A percentile compares a stretch with the other conserved stretches of the same genome.
Evolutionary conservation across 2,888 invertebrate genomes (phyloP).

Genomic region (Meganola albula): DNA sequence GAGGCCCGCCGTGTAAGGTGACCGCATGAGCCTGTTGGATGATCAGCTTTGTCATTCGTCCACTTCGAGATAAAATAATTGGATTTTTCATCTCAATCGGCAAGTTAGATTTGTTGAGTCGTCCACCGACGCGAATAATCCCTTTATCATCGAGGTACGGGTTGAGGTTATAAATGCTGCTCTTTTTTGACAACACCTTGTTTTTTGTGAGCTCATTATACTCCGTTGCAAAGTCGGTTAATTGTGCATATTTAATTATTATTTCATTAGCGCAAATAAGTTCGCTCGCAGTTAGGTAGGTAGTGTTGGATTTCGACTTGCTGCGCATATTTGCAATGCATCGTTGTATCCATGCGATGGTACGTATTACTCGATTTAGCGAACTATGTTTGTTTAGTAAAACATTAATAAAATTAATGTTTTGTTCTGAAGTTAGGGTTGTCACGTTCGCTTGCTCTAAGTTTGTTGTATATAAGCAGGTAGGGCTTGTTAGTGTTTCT

Average conservation of each 20-base stretch:
- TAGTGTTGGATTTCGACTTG: constrained; percentile 2
- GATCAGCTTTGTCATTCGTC: constrained; percentile 1
- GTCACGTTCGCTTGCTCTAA: constrained; percentile 1
- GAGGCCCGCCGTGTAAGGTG: constrained; percentile 5
- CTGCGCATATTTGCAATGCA: constrained; percentile 6
- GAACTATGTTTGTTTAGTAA: constrained; percentile 7
- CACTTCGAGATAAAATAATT: not conserved
- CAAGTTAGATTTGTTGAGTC: constrained; percentile 4
- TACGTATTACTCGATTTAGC: constrained; percentile 1
- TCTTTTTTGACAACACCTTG: too few relatives aligned
- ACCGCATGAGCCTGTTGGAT: constrained; percentile 3
- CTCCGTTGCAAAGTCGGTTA: not conserved
- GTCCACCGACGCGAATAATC: constrained; percentile 6
- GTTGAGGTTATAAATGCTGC: constrained; percentile 1
- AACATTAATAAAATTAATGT: constrained; percentile 1
- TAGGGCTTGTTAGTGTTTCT: not conserved
- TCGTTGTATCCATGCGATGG: constrained; percentile 5
- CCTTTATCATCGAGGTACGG: constrained; percentile 3
- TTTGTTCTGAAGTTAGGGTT: not conserved
- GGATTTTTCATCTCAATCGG: constrained; percentile 3
- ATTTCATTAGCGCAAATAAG: not conserved
- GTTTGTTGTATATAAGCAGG: constrained; percentile 1
- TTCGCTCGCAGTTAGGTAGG: constrained; percentile 1
- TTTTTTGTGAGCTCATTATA: constrained; percentile 3
- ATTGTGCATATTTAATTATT: constrained; percentile 3